Percentiles rank a stretch among this genome's conserved stretches.
Evolutionary conservation across 2,797 vertebrate species (phyloP).

Genomic region (Hephaestus fuliginosus): DNA sequence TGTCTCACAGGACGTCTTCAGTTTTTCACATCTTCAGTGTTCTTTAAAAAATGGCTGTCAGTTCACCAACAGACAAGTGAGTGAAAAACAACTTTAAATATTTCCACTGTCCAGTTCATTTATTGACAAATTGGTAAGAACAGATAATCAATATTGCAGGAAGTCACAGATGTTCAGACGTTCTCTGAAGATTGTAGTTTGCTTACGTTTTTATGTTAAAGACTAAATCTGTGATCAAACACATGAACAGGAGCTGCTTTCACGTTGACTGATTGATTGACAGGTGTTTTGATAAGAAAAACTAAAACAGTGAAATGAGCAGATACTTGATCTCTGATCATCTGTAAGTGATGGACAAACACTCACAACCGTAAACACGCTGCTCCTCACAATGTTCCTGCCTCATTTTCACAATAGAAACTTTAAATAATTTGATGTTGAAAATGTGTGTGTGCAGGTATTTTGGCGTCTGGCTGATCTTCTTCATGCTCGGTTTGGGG

Average conservation of each 20-base stretch:
- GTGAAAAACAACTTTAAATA: neutral
- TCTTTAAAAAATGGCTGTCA: constrained; percentile 41
- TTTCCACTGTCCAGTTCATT: neutral
- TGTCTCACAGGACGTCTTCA: neutral
- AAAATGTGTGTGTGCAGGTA: constrained; percentile 49
- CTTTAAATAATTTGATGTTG: neutral
- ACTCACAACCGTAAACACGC: neutral
- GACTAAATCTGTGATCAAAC: too few species aligned
- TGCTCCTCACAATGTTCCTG: neutral
- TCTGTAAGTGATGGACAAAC: too few species aligned
- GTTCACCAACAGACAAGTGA: constrained; percentile 67
- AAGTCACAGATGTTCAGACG: neutral
- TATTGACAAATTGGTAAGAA: neutral
- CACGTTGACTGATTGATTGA: too few species aligned
- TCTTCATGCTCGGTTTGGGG: constrained; percentile 89
- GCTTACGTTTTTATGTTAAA: too few species aligned
- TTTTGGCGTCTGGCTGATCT: constrained; percentile 80
- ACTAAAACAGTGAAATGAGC: too few species aligned
- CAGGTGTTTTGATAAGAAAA: too few species aligned
- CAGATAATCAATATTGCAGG: neutral
- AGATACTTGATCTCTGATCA: too few species aligned
- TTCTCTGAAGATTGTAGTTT: neutral
- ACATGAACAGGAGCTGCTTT: too few species aligned
- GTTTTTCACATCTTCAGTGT: neutral
- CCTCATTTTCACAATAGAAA: neutral